phyloP scores from a whole-genome alignment of 2,797 vertebrate species.

The Chromis chromis region DNA sequence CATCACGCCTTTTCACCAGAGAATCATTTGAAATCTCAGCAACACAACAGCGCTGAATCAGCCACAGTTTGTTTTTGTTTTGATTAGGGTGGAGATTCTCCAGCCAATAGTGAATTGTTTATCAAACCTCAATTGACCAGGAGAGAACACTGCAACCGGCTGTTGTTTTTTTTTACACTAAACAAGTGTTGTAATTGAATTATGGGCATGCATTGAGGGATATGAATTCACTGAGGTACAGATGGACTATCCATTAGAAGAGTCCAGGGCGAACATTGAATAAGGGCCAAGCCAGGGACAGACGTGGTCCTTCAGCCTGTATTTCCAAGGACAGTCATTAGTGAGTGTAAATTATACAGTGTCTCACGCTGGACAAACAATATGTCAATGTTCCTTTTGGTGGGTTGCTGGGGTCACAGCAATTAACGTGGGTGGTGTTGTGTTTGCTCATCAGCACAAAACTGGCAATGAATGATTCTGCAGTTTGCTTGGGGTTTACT shows the following conservation, averaged over 20 bases:
- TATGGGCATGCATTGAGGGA: conserved; percentile 78
- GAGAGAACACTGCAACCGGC: conserved; percentile 67
- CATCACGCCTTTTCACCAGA: conserved; percentile 67
- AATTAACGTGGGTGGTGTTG: conserved; percentile 83
- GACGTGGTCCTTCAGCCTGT: conserved; percentile 82
- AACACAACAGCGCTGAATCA: conserved; percentile 52
- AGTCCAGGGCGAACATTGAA: conserved; percentile 78
- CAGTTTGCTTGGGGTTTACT: conserved; percentile 74
- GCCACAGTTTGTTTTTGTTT: conserved; percentile 75
- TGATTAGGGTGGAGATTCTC: conserved; percentile 68
- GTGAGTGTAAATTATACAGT: conserved; percentile 85
- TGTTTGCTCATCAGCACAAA: conserved; percentile 84
- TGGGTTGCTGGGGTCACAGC: conserved; percentile 82
- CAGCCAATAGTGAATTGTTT: conserved; percentile 76
- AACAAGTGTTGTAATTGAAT: conserved; percentile 82
- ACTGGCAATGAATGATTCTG: conserved; percentile 78
- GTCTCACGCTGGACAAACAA: conserved; percentile 87
- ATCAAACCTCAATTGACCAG: conserved; percentile 65
- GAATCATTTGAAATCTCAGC: conserved; percentile 63
- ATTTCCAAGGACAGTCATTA: conserved; percentile 84
- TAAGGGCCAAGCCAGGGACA: conserved; percentile 80
- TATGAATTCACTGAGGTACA: conserved; percentile 82
- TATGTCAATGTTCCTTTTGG: conserved; percentile 86
- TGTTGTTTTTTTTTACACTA: conserved; percentile 65
- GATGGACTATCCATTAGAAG: conserved; percentile 82